Evolutionary conservation across 2,888 invertebrate species (phyloP).

Genomic region (Adela reaumurella): DNA sequence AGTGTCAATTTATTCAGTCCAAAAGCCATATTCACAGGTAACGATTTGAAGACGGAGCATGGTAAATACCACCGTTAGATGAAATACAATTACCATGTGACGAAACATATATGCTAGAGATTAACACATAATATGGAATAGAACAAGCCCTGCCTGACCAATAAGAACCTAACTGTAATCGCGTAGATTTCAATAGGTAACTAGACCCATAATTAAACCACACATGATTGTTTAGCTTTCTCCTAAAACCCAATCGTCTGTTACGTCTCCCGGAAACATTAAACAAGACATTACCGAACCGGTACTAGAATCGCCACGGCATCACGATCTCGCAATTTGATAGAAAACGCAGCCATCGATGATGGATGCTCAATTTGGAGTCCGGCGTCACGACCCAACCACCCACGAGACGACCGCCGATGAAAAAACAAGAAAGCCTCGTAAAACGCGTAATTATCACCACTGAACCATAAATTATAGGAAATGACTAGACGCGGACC

Average conservation of each 20-base stretch:
- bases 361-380: neutral
- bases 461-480: conserved; percentile 37
- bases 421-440: conserved; percentile 1
- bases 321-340: neutral
- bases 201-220: too few species aligned
- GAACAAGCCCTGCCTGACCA: too few species aligned
- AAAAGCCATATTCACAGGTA: too few species aligned
- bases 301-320: neutral
- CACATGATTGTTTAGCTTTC: too few species aligned
- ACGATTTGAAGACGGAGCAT: too few species aligned
- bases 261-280: neutral
- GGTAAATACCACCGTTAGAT: too few species aligned
- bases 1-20: too few species aligned
- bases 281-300: neutral
- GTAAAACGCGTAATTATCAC: conserved; percentile 41
- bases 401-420: neutral
- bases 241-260: neutral
- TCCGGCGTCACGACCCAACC: neutral
- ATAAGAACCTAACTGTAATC: too few species aligned
- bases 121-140: too few species aligned
- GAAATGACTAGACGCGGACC: conserved; percentile 18
- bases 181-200: too few species aligned
- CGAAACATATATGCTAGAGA: too few species aligned
- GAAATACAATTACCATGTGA: too few species aligned
- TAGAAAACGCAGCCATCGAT: neutral